Evolutionary conservation across 2,797 vertebrate species (phyloP), one percentile per base, ranked within the genome.

Genomic region (Thunnus albacares): DNA sequence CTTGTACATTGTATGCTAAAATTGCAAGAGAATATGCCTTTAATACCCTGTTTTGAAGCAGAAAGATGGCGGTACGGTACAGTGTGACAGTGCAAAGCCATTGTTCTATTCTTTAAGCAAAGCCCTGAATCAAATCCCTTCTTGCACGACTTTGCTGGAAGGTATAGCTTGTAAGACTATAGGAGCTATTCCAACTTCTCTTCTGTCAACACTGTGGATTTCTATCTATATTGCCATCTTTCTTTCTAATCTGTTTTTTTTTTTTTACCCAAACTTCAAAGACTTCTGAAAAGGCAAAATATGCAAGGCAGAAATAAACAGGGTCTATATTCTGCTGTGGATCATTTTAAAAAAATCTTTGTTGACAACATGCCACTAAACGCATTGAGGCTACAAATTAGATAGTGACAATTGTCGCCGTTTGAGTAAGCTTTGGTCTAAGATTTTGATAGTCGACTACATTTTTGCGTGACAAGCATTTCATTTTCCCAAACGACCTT

Each of bases 401-500:
- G 80, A 81, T 38, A 45, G 71, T 66, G 79, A 89, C 82, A 79
- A 66, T 87, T 86, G 84, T 90, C 83, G 51, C 75, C 56, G 22
- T 88, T 83, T 89, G 77, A 84, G 82, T 75, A 77, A 77, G 83
- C 89, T 88, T 86, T 85, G 82, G 85, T 84, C 80, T 74, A 64
- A 81, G 73, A 79, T 68, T 87, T 79, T 87, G 81, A 85, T 78
- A 67, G 82, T 81, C 28, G 72, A 75, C 57, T 88, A 71, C 74
- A 71, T 89, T 91, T 89, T 75, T 8, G 43, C 30, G n/a, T 75
- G 84, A 89, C 85, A 85, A 90, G 81, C 83, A 60, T 90, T 89
- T 90, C 60, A 77, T 90, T 88, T 87, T 75, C 79, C 75, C 77
- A 75, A 90, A 91, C 66, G 83, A 86, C 84, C 85, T 88, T 81